Evolutionary conservation across 35 echinoderm and acorn worm genomes (phyloP).

Genomic region (Diadema setosum): DNA sequence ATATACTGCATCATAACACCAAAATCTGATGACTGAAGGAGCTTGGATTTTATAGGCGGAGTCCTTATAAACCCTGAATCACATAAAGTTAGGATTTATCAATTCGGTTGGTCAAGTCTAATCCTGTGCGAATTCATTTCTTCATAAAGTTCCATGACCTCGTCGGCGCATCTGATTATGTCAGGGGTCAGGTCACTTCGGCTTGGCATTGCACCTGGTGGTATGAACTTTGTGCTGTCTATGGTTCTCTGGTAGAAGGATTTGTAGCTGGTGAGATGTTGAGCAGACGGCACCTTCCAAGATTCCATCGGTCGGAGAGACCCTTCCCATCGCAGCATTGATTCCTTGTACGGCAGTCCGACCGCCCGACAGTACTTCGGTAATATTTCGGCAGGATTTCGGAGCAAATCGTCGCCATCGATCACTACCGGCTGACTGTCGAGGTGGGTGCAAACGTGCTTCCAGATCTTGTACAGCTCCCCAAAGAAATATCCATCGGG

Average conservation of each 20-base stretch:
- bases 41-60: too few relatives aligned
- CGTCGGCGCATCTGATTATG: constrained; percentile 7
- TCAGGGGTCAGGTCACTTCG: not conserved
- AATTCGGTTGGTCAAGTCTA: too few relatives aligned
- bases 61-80: too few relatives aligned
- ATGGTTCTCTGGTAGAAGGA: not conserved
- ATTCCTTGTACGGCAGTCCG: not conserved
- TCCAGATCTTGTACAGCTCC: not conserved
- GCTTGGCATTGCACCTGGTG: not conserved
- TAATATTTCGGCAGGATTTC: not conserved
- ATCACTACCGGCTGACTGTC: not conserved
- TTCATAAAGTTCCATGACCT: not conserved
- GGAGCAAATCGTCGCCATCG: not conserved
- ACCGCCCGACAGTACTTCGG: not conserved
- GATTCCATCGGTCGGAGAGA: not conserved
- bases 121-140: constrained; percentile 34
- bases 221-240: not conserved
- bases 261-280: not conserved
- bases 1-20: too few relatives aligned
- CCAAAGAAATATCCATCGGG: not conserved
- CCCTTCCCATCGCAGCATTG: not conserved
- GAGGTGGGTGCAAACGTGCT: not conserved
- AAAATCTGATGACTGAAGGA: too few relatives aligned
- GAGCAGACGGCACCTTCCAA: not conserved
- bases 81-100: too few relatives aligned